These are phyloP conservation scores for Macquaria australasica DNA, from an alignment of 2,113 vertebrate genomes.

Conservation along the genomic window DNA sequence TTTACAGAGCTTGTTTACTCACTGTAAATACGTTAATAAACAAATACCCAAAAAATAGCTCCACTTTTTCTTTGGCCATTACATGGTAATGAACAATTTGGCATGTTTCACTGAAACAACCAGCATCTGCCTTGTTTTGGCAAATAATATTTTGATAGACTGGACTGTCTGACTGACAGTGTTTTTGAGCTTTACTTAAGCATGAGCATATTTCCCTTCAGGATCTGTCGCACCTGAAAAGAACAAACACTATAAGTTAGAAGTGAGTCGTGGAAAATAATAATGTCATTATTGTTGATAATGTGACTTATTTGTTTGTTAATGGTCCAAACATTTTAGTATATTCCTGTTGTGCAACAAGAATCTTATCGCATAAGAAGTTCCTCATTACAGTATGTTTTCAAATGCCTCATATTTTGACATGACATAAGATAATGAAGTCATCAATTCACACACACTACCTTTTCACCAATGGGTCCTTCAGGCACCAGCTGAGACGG, in stretches of 20 bases:
- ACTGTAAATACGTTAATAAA: not conserved
- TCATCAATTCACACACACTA: slow-evolving; percentile 61
- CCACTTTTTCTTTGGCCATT: slow-evolving; percentile 75
- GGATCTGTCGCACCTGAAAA: slow-evolving; percentile 89
- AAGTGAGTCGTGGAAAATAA: not conserved
- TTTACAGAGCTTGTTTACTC: no score
- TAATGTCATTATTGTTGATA: no score
- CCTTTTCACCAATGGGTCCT: slow-evolving; percentile 90
- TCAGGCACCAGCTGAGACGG: slow-evolving; percentile 92
- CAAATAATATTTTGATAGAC: slow-evolving; percentile 91
- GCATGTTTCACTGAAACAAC: slow-evolving; percentile 98
- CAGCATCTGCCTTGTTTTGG: slow-evolving; percentile 88
- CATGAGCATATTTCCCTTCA: slow-evolving; percentile 88
- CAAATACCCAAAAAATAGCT: not conserved
- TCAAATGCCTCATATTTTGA: not conserved
- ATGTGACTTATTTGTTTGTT: not conserved
- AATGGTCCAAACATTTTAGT: no score
- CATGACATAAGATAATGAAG: not conserved
- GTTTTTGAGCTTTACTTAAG: slow-evolving; percentile 85
- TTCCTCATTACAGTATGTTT: not conserved
- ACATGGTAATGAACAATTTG: slow-evolving; percentile 93
- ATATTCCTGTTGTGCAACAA: no score
- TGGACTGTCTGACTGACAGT: slow-evolving; percentile 99
- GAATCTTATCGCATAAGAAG: no score
- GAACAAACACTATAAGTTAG: slow-evolving; percentile 21